Base-by-base conservation (phyloP, 2,797 vertebrate genomes). In the Pterois miles region DNA sequence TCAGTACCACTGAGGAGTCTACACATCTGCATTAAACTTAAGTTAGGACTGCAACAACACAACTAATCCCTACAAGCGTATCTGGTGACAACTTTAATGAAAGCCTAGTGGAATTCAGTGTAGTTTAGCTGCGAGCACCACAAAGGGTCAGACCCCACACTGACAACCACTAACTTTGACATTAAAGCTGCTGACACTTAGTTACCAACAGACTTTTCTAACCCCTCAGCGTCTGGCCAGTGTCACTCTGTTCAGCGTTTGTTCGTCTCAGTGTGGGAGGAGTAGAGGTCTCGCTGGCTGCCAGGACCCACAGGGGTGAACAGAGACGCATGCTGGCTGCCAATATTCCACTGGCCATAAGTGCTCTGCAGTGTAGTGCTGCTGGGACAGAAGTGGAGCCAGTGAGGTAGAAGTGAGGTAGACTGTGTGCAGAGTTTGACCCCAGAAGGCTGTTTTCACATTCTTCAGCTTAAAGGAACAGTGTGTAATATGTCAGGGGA, bases 291-390 rank as follows among this genome's bases (percentile, higher is more conserved):
- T 59, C 62, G 25, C 78, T 43, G 84, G 67, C 80, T 70, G 79
- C 70, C 80, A 68, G 73, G 81, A 90, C 82, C 86, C 80, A 74
- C 64, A 48, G 81, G 73, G 90, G 74, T 83, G 76, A 91, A 74
- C 71, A 76, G 78, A 90, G 86, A 84, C 87, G 84, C 76, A 78
- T 36, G 74, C 57, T 23, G 1, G 1, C 81, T 81, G 86, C 91
- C 90, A 91, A 92, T 81, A 89, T 86, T 93, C 87, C 86, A 82
- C 77, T 59, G 72, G 65, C 74, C 59, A 8, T n/a, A 66, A 83
- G 78, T 81, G 53, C 88, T 62, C 62, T 40, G 82, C 60, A 80
- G 85, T 31, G 72, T 9, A 65, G 60, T 54, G 74, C 52, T 71
- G 68, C 27, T 27, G 36, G 60, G 34, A 64, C 43, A 33, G 69